phyloP scores from a whole-genome alignment of 2,888 invertebrate species.

The Schizotus pectinicornis region DNA sequence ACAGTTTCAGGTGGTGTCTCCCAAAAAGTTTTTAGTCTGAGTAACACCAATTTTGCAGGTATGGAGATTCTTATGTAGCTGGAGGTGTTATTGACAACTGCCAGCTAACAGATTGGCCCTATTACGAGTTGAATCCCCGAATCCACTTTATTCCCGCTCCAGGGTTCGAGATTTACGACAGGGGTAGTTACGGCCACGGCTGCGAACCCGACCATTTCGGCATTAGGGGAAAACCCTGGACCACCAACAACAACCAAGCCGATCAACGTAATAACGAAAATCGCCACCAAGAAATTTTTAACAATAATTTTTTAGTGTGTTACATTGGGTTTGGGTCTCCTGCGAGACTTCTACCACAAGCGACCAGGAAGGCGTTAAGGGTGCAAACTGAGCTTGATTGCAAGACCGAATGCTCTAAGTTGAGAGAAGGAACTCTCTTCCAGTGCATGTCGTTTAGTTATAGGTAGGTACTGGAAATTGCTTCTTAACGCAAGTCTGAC shows the following conservation, averaged over 20 bases:
- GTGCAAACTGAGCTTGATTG: slow-evolving; percentile 71
- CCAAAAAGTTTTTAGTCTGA: background rate
- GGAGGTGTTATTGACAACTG: slow-evolving; percentile 77
- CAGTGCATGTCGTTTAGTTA: slow-evolving; percentile 81
- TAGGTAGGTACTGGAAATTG: slow-evolving; percentile 56
- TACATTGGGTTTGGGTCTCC: slow-evolving; percentile 81
- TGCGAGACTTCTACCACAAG: slow-evolving; percentile 70
- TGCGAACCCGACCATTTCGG: slow-evolving; percentile 72
- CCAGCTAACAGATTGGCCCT: slow-evolving; percentile 76
- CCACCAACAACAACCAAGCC: slow-evolving; percentile 41
- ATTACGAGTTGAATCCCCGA: slow-evolving; percentile 68
- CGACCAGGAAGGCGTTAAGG: slow-evolving; percentile 70
- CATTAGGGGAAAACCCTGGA: slow-evolving; percentile 48
- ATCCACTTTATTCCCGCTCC: slow-evolving; percentile 66
- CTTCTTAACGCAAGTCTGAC: background rate
- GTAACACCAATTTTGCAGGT: slow-evolving; percentile 58
- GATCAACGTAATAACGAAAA: slow-evolving; percentile 47
- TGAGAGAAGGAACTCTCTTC: slow-evolving; percentile 64
- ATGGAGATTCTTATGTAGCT: slow-evolving; percentile 66
- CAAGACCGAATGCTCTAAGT: slow-evolving; percentile 70
- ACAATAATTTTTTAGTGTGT: slow-evolving; percentile 66
- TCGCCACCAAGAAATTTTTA: slow-evolving; percentile 26
- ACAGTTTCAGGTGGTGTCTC: slow-evolving; percentile 70
- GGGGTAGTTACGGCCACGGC: slow-evolving; percentile 82
- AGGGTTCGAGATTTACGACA: slow-evolving; percentile 77